Base-by-base conservation (phyloP, 1,140 invertebrate species). In the Leguminivora glycinivorella region DNA sequence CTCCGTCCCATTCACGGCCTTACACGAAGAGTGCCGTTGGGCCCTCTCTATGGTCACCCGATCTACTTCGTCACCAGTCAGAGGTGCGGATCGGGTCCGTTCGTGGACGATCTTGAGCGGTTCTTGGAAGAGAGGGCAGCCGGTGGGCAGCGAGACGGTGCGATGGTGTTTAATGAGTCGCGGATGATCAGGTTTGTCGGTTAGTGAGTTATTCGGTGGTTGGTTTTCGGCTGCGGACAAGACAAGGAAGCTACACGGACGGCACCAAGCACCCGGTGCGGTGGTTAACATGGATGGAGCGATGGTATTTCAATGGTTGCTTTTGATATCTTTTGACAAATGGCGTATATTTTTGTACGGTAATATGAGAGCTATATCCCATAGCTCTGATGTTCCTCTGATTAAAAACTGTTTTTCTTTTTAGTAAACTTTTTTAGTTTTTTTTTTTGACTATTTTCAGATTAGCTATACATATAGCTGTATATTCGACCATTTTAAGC, bases 31-130 rank as follows among this genome's bases (percentile, higher is more conserved):
- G 47, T 85, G 83, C 66, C 78, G 79, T 24, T 72, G 73, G 2
- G 72, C 72, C 58, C 82, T 81, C 38, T 94, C 93, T 40, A 94
- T 87, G 2, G 85, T 93, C 93, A 77, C 94, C 89, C 81, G 94
- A 93, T 80, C 95, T 90, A 72, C 87, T 89, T 77, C 91, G 82
- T 90, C 93, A 6, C 88, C 89, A 66, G 93, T 93, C 75, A 95
- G 85, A 71, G 94, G 94, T 83, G 94, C 93, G 80, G 94, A 95
- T 83, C 94, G 87, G 73, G 94, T 95, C 88, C 94, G 92, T 87
- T 94, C 94, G 89, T 95, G 94, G 78, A 82, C 86, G 26, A 90
- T 84, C 69, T 75, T 83, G 66, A 83, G 74, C 24, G 84, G 84
- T 70, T 87, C 84, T 75, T 80, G 82, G 75, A 83, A 88, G 14